phyloP scores from a whole-genome alignment of 2,888 invertebrate genomes.

The Psylliodes chrysocephalus region DNA sequence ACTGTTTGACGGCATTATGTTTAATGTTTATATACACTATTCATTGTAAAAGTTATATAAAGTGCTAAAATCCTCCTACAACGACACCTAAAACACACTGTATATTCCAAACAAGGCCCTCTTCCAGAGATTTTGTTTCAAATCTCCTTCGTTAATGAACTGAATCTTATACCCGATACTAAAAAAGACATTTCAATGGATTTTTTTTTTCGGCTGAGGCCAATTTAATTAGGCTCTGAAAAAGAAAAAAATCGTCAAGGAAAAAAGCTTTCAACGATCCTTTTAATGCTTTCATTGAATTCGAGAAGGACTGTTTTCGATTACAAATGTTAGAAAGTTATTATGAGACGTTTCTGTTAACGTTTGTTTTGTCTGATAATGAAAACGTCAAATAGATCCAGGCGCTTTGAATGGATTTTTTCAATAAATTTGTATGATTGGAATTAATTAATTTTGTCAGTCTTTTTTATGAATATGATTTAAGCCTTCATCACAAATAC shows the following conservation, averaged over 20 bases:
- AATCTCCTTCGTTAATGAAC: not conserved
- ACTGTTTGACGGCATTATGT: no score
- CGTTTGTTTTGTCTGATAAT: no score
- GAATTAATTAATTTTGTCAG: no score
- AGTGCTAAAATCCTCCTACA: no score
- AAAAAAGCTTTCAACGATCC: slow-evolving; percentile 4
- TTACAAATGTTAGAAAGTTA: slow-evolving; percentile 4
- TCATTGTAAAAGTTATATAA: no score
- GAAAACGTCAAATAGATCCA: no score
- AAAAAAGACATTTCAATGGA: slow-evolving; percentile 7
- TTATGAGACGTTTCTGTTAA: not conserved
- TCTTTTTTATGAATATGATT: no score
- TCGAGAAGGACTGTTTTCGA: slow-evolving; percentile 9
- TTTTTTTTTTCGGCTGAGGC: slow-evolving; percentile 1
- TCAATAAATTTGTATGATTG: no score
- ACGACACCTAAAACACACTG: no score
- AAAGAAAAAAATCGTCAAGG: not conserved
- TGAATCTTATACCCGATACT: not conserved
- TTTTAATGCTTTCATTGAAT: slow-evolving; percentile 19
- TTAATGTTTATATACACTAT: no score
- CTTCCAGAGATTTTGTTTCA: not conserved
- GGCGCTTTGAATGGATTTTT: no score
- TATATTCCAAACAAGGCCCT: not conserved
- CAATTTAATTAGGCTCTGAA: slow-evolving; percentile 12
- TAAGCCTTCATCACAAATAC: no score